Conservation (phyloP, 2,888 invertebrate genomes). For the Ditula angustiorana region DNA sequence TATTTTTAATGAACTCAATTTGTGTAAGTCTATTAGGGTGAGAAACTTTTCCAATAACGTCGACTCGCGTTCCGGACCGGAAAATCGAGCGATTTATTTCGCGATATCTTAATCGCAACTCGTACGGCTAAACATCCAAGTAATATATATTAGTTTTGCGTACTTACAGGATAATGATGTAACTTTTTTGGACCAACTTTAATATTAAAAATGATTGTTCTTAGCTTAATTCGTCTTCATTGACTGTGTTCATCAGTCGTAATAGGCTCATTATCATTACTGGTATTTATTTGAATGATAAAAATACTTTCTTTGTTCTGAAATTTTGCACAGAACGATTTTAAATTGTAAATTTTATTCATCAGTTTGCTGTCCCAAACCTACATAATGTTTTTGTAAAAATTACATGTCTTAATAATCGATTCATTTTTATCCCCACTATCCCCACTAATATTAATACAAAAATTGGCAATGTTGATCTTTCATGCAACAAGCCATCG, state of each 20-base stretch:
- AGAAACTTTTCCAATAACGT: slow-evolving; percentile 72
- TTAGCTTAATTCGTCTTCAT: not conserved
- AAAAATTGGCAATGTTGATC: too few species aligned
- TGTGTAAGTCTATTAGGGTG: slow-evolving; percentile 69
- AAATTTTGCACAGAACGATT: too few species aligned
- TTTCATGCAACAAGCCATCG: too few species aligned
- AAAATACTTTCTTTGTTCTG: too few species aligned
- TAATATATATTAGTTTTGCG: slow-evolving; percentile 18
- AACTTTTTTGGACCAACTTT: not conserved
- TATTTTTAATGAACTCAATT: slow-evolving; percentile 76
- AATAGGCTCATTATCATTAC: too few species aligned
- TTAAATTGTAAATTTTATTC: too few species aligned
- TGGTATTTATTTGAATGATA: too few species aligned
- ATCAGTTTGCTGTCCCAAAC: not conserved
- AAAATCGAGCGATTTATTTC: slow-evolving; percentile 65
- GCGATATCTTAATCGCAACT: slow-evolving; percentile 61
- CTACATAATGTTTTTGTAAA: not conserved
- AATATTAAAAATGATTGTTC: not conserved
- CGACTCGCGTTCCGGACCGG: slow-evolving; percentile 56
- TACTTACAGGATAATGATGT: not conserved
- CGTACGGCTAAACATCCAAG: slow-evolving; percentile 24
- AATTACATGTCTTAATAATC: not conserved
- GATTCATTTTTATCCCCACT: too few species aligned
- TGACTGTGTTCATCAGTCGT: not conserved
- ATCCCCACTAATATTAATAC: too few species aligned